A percentile compares a stretch with the other conserved stretches of the same genome.
Conservation (phyloP, 2,888 invertebrate species). For the Latheticus oryzae region DNA sequence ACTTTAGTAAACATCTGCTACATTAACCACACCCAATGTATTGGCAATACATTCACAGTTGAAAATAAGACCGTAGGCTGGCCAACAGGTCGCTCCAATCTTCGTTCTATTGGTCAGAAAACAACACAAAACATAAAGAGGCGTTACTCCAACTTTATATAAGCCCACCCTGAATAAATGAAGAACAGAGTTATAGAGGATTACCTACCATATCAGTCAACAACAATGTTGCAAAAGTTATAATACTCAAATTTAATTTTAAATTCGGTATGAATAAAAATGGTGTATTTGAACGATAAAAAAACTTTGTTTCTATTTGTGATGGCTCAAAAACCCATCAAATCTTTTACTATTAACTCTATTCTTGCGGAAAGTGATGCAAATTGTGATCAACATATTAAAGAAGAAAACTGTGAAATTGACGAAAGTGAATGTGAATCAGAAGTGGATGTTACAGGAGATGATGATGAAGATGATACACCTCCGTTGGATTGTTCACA, state of each 20-base stretch:
- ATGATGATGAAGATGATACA: conserved; percentile 75
- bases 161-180: conserved; percentile 47
- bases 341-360: conserved; percentile 85
- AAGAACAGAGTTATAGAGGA: conserved; percentile 35
- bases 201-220: conserved; percentile 32
- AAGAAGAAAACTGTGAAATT: conserved; percentile 48
- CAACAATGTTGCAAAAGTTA: conserved; percentile 4
- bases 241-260: conserved; percentile 22
- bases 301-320: too few relatives aligned
- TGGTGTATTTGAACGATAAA: conserved; percentile 4
- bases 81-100: conserved; percentile 32
- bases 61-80: conserved; percentile 40
- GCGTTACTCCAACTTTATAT: conserved; percentile 51
- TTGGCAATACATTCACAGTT: conserved; percentile 32
- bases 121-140: conserved; percentile 44
- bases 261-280: conserved; percentile 10
- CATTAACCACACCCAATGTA: conserved; percentile 39
- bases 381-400: conserved; percentile 55
- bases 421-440: conserved; percentile 75
- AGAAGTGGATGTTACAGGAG: conserved; percentile 82
- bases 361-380: conserved; percentile 68
- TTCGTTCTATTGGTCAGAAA: conserved; percentile 38
- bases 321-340: conserved; percentile 73
- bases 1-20: conserved; percentile 39
- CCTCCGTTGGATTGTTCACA: conserved; percentile 79